Base-by-base conservation (phyloP, 2,888 invertebrate genomes). In the Globia sparganii region DNA sequence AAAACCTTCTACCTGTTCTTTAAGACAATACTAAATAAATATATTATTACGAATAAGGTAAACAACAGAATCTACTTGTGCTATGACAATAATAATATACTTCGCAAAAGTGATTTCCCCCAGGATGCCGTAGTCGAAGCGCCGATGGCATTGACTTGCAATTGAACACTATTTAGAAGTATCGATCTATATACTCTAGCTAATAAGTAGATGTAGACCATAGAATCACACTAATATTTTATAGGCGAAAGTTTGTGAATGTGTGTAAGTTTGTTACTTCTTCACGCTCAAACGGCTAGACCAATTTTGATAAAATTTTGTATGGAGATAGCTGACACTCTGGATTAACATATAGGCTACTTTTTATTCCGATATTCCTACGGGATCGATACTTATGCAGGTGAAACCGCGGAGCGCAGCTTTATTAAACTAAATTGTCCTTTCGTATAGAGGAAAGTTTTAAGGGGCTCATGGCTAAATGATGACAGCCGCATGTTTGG, bases 41-140 rank as follows among this genome's bases (percentile, higher is more conserved):
- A 75, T 31, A 59, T 59, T 58, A 53, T 64, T 59, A 53, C 69
- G 34, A 61, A 72, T 65, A 66, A 61, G 49, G 25, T 71, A 77
- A 71, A 83, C 61, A 62, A 49, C 46, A 56, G 25, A 59, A 61
- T 40, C 28, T 68, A 78, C 71, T 78, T 68, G 58, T 56, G 25
- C 31, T 83, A 56, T 72, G 81, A 81, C 78, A 81, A 81, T 72
- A 80, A 70, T 71, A 65, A 66, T 64, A 68, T 69, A 61, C 59
- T 78, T 46, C 40, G 65, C 40, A 59, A 56, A 59, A 53, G 15
- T 81, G 81, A 81, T 81, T 81, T 81, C 81, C 81, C 81, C 0
- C 9, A 72, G 83, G 81, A 53, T 43, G 4, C 21, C 40, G 28
- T 31, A 9, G 28, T 15, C 58, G 43, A 18, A 43, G 37, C 49